These are phyloP conservation scores for Triplophysa rosa DNA, from an alignment of 2,113 vertebrate species.

Conservation along the genomic window DNA sequence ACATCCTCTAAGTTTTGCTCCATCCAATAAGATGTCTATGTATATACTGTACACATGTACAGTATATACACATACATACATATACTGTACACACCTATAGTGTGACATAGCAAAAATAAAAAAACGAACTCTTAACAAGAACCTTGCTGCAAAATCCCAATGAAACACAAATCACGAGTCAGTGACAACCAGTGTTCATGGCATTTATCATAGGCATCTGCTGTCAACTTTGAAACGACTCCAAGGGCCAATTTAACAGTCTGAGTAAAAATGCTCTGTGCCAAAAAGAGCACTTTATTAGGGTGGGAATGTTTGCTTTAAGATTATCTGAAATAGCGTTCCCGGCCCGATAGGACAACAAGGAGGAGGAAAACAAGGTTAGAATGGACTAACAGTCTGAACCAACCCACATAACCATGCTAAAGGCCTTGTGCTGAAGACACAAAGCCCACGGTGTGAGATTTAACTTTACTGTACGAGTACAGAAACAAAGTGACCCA, in stretches of 20 bases:
- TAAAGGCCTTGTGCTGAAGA: not conserved
- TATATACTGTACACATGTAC: too few relatives aligned
- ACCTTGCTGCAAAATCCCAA: not conserved
- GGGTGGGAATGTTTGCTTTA: conserved; percentile 53
- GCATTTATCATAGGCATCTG: conserved; percentile 15
- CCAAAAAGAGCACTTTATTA: conserved; percentile 32
- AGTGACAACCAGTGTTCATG: conserved; percentile 15
- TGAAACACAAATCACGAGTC: not conserved
- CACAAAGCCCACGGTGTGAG: not conserved
- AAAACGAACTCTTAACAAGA: not conserved
- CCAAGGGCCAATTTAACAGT: not conserved
- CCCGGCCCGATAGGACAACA: conserved; percentile 22
- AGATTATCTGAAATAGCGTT: conserved; percentile 44
- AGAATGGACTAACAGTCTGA: not conserved
- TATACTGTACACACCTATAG: too few relatives aligned
- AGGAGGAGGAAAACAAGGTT: not conserved
- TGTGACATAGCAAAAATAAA: too few relatives aligned
- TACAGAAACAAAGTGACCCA: not conserved
- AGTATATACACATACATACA: too few relatives aligned
- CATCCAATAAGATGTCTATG: too few relatives aligned
- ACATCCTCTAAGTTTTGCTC: not conserved
- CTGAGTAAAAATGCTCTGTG: conserved; percentile 16
- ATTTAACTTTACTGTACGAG: not conserved
- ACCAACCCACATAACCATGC: not conserved
- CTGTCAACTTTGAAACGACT: not conserved